phyloP scores from a whole-genome alignment of 2,888 invertebrate genomes.

The Oscheius sp. region DNA sequence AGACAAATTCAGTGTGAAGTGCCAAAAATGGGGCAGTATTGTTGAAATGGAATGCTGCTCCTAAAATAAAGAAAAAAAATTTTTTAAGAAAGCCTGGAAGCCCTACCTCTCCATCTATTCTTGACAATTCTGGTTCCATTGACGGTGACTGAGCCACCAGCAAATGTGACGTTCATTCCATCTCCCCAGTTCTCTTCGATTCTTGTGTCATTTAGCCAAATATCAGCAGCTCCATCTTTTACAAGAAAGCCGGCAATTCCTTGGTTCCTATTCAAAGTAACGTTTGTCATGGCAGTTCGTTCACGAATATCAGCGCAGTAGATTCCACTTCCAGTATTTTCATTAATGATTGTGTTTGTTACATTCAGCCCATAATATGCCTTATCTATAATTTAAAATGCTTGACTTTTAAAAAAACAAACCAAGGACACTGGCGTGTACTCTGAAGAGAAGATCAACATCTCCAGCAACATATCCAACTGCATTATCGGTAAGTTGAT shows the following conservation, averaged over 20 bases:
- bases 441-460: constrained; percentile 61
- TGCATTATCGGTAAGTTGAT: constrained; percentile 46
- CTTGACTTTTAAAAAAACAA: neutral
- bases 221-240: constrained; percentile 87
- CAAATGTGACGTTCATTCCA: constrained; percentile 92
- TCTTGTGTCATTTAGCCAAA: constrained; percentile 87
- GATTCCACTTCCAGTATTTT: constrained; percentile 92
- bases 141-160: constrained; percentile 90
- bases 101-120: constrained; percentile 80
- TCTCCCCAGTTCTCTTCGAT: constrained; percentile 91
- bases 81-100: neutral
- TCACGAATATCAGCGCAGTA: constrained; percentile 86
- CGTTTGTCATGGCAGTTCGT: constrained; percentile 66
- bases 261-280: constrained; percentile 65
- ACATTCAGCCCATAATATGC: constrained; percentile 83
- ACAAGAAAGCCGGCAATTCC: constrained; percentile 62
- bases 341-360: constrained; percentile 83
- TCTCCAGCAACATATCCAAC: constrained; percentile 60
- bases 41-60: constrained; percentile 88
- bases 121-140: constrained; percentile 85
- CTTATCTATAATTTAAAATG: constrained; percentile 56
- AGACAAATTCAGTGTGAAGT: constrained; percentile 84
- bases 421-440: constrained; percentile 67
- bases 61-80: constrained; percentile 70
- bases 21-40: constrained; percentile 84